phyloP scores from a whole-genome alignment of 2,113 vertebrate genomes.

The Bos javanicus region DNA sequence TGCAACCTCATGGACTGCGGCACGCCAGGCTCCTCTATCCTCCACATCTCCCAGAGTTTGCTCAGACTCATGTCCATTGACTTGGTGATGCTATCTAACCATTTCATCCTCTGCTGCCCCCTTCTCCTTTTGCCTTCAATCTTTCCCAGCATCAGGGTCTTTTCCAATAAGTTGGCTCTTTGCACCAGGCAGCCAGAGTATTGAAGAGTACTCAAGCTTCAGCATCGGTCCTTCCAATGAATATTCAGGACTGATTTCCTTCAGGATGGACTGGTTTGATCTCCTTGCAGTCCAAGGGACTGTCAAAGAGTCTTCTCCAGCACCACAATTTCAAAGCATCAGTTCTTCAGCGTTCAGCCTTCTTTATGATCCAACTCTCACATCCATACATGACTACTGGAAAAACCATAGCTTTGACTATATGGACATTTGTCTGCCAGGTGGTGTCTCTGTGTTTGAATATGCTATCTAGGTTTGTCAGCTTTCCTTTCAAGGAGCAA shows the following conservation, averaged over 20 bases:
- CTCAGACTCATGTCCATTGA: not conserved
- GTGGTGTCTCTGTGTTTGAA: not conserved
- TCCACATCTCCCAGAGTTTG: not conserved
- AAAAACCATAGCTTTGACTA: not conserved
- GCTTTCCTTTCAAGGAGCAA: not conserved
- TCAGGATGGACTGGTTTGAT: not conserved
- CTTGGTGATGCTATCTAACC: not conserved
- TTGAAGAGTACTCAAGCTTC: not conserved
- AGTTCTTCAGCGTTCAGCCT: not conserved
- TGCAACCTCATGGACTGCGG: not conserved
- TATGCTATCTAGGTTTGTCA: not conserved
- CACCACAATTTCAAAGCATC: not conserved
- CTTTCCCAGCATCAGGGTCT: not conserved
- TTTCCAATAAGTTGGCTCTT: not conserved
- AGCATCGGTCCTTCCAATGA: not conserved
- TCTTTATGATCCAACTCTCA: not conserved
- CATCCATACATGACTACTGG: not conserved
- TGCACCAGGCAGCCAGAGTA: not conserved
- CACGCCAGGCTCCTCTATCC: not conserved
- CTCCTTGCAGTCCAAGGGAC: not conserved
- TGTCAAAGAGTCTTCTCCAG: not conserved
- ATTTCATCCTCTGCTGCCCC: not conserved
- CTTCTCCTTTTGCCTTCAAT: not conserved
- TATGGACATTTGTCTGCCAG: not conserved
- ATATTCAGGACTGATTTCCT: not conserved